Evolutionary conservation across 2,888 invertebrate genomes (phyloP).

Genomic region (Seira sanloemensis): DNA sequence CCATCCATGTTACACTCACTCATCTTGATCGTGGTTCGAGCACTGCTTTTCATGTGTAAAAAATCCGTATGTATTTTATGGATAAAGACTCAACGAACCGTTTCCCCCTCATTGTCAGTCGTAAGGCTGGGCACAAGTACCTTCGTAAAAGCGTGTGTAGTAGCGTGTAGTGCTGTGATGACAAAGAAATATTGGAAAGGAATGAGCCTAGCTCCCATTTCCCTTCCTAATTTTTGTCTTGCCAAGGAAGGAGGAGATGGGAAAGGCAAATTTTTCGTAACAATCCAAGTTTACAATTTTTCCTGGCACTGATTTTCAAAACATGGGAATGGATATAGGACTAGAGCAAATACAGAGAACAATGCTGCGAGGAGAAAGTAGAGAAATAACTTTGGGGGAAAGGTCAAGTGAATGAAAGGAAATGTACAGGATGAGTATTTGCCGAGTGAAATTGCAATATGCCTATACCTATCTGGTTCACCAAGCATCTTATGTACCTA

Average conservation of each 20-base stretch:
- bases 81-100: neutral
- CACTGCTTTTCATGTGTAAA: neutral
- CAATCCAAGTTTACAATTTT: neutral
- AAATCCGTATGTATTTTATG: neutral
- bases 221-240: neutral
- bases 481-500: neutral
- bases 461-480: neutral
- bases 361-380: neutral
- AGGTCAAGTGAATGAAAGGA: neutral
- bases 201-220: neutral
- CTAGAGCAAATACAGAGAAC: neutral
- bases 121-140: neutral
- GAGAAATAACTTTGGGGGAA: neutral
- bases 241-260: neutral
- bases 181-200: neutral
- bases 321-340: neutral
- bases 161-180: no score
- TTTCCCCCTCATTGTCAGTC: neutral
- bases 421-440: neutral
- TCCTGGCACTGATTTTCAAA: neutral
- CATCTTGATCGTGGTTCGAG: neutral
- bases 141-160: neutral
- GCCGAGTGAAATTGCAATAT: no score
- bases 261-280: neutral
- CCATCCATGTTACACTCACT: neutral